Base-by-base conservation (phyloP, 2,113 vertebrate genomes). In the Carlito syrichta region DNA sequence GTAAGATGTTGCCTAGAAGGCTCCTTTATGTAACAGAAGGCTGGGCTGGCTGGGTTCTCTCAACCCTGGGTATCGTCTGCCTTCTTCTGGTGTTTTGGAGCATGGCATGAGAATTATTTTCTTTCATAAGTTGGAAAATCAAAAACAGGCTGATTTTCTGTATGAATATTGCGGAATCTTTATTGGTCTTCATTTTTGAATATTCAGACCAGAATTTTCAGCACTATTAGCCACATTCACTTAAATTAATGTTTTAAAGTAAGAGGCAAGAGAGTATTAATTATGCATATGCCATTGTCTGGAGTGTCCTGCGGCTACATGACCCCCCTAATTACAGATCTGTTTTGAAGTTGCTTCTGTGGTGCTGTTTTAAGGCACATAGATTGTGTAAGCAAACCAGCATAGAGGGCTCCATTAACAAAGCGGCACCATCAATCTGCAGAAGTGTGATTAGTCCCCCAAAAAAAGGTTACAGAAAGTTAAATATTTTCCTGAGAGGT, bases 11-110 rank as follows among this genome's bases (percentile, higher is more conserved):
- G 6, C 68, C 43, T 58, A 84, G 97, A 84, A 86, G 9, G 9
- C 38, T 66, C 32, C 63, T 95, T 98, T 96, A 96, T 13, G 0
- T 97, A 97, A 98, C 73, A 96, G 63, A 92, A 86, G 54, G 17
- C 45, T 83, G 60, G 48, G 30, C 14, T 43, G 2, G 30, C 20
- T 35, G 27, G 5, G 7, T 60, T 43, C 27, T 74, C 30, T 54
- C 54, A 96, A 73, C 30, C 14, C 23, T 22, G 84, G 66, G 52
- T 22, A 45, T 87, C 69, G 86, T 71, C 96, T 97, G 97, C 97
- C 97, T 81, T 96, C 97, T 96, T 89, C 97, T 98, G 97, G 97
- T 93, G 16, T 16, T 93, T 90, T 68, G 8, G 45, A 96, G 95
- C 60, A 97, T 92, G 17, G 52, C 97, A 97, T 0, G n/a, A 76